phyloP scores from a whole-genome alignment of 2,888 invertebrate species.

The Drosophila setosimentum region DNA sequence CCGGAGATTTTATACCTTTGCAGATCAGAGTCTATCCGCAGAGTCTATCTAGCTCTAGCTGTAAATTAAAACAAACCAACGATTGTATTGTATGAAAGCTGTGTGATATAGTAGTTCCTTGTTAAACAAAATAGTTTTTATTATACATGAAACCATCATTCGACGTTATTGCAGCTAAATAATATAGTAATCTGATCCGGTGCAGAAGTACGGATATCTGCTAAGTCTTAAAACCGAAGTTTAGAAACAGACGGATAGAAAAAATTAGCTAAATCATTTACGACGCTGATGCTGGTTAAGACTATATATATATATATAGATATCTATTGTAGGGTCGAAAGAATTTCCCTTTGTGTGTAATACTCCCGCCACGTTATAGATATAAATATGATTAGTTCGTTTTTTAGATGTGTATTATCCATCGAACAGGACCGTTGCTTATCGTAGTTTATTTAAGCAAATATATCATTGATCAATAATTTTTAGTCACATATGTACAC shows the following conservation, averaged over 20 bases:
- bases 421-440: neutral
- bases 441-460: constrained; percentile 22
- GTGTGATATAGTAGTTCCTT: neutral
- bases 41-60: no score
- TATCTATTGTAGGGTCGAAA: neutral
- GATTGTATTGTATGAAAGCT: no score
- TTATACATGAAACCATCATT: neutral
- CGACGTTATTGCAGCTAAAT: neutral
- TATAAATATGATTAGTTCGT: neutral
- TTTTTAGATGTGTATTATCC: neutral
- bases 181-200: neutral
- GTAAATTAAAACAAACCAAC: neutral
- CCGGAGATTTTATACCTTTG: neutral
- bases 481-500: constrained; percentile 6
- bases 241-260: neutral
- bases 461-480: constrained; percentile 25
- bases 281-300: neutral
- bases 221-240: neutral
- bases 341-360: neutral
- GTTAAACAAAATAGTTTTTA: neutral
- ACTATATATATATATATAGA: neutral
- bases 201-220: neutral
- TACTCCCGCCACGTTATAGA: neutral
- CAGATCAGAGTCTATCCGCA: neutral
- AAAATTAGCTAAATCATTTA: neutral